These are phyloP conservation scores for Baronia brevicornis DNA, from an alignment of 2,888 invertebrate species.

Conservation along the genomic window DNA sequence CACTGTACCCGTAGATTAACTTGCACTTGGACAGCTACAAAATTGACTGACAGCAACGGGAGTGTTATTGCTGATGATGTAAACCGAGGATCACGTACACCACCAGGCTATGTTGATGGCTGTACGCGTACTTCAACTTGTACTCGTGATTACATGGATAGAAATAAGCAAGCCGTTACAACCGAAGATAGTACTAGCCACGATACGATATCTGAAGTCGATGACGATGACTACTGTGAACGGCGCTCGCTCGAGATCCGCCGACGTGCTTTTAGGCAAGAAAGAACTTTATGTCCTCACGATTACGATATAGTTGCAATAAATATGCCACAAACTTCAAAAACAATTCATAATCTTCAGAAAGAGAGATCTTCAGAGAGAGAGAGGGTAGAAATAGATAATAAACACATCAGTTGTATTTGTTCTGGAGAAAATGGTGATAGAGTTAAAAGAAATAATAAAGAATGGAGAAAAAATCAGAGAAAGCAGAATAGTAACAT, in stretches of 20 bases:
- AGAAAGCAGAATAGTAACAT: slow-evolving; percentile 11
- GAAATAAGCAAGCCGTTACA: slow-evolving; percentile 44
- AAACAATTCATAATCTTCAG: neutral
- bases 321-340: neutral
- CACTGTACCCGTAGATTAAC: slow-evolving; percentile 59
- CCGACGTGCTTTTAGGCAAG: slow-evolving; percentile 31
- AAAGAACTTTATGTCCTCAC: slow-evolving; percentile 11
- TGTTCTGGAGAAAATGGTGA: slow-evolving; percentile 11
- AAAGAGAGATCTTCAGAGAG: neutral
- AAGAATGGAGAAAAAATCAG: neutral
- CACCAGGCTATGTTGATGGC: slow-evolving; percentile 59
- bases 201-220: slow-evolving; percentile 17
- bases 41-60: slow-evolving; percentile 32
- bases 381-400: neutral
- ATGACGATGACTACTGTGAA: slow-evolving; percentile 63
- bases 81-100: slow-evolving; percentile 43
- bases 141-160: slow-evolving; percentile 51
- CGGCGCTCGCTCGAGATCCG: slow-evolving; percentile 43
- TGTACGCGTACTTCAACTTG: slow-evolving; percentile 65
- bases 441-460: slow-evolving; percentile 7
- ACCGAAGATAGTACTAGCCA: slow-evolving; percentile 15
- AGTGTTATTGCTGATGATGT: slow-evolving; percentile 22
- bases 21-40: slow-evolving; percentile 58
- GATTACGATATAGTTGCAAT: neutral
- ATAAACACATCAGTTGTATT: slow-evolving; percentile 7